Conservation (phyloP, 2,888 invertebrate genomes). For the Apotomis turbidana region DNA sequence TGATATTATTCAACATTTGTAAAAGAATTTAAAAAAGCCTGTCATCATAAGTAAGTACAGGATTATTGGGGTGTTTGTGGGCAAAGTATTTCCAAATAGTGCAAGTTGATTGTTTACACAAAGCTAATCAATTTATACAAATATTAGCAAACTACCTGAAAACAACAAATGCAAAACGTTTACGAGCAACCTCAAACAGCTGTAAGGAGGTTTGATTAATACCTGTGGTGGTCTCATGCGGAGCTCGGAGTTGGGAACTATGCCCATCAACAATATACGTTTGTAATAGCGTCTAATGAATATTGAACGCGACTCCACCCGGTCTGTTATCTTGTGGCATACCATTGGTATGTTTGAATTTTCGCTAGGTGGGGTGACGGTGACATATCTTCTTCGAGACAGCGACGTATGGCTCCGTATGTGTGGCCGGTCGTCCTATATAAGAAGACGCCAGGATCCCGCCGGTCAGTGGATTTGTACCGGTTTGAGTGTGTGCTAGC, state of each 20-base stretch:
- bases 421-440: slow-evolving; percentile 68
- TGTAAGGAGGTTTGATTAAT: slow-evolving; percentile 32
- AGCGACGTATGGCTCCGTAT: slow-evolving; percentile 31
- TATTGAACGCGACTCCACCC: slow-evolving; percentile 62
- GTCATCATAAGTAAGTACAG: neutral
- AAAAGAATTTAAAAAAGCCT: neutral
- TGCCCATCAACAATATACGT: slow-evolving; percentile 59
- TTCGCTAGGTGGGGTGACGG: slow-evolving; percentile 56
- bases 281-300: slow-evolving; percentile 63
- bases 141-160: neutral
- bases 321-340: slow-evolving; percentile 48
- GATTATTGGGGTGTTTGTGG: neutral
- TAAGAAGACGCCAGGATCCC: slow-evolving; percentile 69
- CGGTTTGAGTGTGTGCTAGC: slow-evolving; percentile 65
- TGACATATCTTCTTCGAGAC: slow-evolving; percentile 52
- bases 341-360: slow-evolving; percentile 46
- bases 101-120: neutral
- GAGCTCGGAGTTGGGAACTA: slow-evolving; percentile 57
- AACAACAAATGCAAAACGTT: slow-evolving; percentile 20
- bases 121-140: slow-evolving; percentile 5
- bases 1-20: neutral
- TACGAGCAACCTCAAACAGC: slow-evolving; percentile 21
- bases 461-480: slow-evolving; percentile 62
- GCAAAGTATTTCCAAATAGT: neutral
- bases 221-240: slow-evolving; percentile 42